Conservation (phyloP, 2,113 vertebrate genomes). For the Ctenomys sociabilis region DNA sequence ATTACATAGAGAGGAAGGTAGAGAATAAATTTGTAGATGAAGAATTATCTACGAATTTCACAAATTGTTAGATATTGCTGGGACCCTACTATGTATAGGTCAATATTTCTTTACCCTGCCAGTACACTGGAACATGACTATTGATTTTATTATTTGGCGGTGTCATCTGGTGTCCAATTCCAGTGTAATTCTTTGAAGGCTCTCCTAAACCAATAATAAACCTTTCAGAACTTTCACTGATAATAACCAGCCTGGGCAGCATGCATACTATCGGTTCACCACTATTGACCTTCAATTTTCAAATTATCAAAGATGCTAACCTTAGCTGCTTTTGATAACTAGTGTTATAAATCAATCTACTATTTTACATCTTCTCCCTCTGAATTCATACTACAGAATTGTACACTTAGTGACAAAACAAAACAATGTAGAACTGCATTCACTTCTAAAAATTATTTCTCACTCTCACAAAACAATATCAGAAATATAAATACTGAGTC, state of each 20-base stretch:
- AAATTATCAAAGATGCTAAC: background rate
- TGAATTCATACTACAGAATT: background rate
- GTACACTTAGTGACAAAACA: background rate
- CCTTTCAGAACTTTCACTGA: background rate
- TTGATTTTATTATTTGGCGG: background rate
- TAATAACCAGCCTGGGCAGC: background rate
- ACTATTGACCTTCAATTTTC: background rate
- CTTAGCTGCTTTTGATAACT: background rate
- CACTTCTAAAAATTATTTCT: background rate
- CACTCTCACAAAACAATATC: background rate
- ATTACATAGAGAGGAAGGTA: background rate
- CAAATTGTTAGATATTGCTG: background rate
- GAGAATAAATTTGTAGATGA: background rate
- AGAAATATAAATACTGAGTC: conserved; percentile 16
- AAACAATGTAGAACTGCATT: background rate
- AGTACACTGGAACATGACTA: background rate
- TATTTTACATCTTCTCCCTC: background rate
- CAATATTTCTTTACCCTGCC: background rate
- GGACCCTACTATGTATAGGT: background rate
- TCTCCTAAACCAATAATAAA: background rate
- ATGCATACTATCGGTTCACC: background rate
- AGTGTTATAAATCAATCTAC: background rate
- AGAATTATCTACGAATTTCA: background rate
- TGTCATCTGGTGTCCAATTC: background rate
- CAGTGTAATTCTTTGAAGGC: background rate